Evolutionary conservation across 2,113 vertebrate species (phyloP).

Genomic region (Podarcis muralis): DNA sequence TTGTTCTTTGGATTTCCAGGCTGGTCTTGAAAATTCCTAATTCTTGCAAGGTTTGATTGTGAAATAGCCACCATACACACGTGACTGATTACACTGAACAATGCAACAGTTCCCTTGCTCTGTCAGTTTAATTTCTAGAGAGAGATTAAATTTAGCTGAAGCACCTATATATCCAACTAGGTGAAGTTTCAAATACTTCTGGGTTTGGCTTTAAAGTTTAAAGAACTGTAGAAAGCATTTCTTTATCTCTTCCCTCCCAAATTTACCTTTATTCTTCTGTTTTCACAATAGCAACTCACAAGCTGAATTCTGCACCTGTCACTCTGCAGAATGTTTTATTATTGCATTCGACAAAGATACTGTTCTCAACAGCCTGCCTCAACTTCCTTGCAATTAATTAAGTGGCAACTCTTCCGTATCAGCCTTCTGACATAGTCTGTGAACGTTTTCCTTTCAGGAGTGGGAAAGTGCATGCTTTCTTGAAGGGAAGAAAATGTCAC

Average conservation of each 20-base stretch:
- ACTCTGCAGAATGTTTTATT: neutral
- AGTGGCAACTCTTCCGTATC: neutral
- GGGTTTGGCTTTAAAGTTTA: neutral
- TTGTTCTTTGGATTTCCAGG: neutral
- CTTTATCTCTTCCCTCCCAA: neutral
- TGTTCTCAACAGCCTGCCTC: neutral
- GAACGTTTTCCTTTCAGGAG: neutral
- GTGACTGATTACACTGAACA: neutral
- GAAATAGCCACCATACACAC: neutral
- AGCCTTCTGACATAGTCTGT: neutral
- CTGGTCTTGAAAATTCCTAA: neutral
- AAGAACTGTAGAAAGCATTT: neutral
- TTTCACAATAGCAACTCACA: neutral
- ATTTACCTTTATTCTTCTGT: neutral
- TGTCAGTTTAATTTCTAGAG: neutral
- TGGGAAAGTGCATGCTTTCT: neutral
- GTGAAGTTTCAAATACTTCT: neutral
- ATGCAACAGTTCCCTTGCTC: rapidly evolving
- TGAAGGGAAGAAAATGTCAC: neutral
- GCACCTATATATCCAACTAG: rapidly evolving
- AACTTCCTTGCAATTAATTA: neutral
- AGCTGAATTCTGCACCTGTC: neutral
- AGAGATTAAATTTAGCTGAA: neutral
- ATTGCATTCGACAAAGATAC: rapidly evolving
- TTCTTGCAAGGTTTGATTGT: neutral